A percentile compares a stretch with the other conserved stretches of the same genome.
phyloP scores from a whole-genome alignment of 2,113 vertebrate genomes.

The Herpetotheres cachinnans region DNA sequence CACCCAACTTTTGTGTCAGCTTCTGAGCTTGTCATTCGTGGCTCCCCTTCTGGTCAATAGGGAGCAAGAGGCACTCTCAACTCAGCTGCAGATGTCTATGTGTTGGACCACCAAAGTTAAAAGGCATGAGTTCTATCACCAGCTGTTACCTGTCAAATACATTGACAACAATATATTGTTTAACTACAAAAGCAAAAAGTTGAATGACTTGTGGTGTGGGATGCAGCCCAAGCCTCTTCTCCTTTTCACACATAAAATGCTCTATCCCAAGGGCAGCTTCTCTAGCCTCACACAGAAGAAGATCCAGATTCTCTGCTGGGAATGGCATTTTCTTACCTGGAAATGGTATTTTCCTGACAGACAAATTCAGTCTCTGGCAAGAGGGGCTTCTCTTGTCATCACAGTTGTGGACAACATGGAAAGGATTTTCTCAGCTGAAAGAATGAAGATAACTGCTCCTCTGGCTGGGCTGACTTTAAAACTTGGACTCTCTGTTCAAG shows the following conservation, averaged over 20 bases:
- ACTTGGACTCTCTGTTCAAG: not conserved
- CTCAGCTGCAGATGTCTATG: not conserved
- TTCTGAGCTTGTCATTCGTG: not conserved
- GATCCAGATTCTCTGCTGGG: not conserved
- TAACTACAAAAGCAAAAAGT: not conserved
- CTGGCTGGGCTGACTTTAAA: not conserved
- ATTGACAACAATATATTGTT: not conserved
- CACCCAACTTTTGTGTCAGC: not conserved
- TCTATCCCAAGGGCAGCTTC: not conserved
- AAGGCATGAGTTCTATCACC: not conserved
- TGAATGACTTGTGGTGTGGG: not conserved
- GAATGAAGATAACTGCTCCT: not conserved
- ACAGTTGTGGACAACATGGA: not conserved
- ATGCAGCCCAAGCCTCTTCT: not conserved
- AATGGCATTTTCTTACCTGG: slow-evolving; percentile 38
- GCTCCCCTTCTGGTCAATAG: not conserved
- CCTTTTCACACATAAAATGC: not conserved
- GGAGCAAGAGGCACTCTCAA: not conserved
- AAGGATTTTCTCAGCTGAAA: not conserved
- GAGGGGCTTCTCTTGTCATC: slow-evolving; percentile 2
- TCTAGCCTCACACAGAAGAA: not conserved
- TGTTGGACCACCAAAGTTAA: not conserved
- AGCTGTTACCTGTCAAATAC: not conserved
- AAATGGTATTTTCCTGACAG: not conserved
- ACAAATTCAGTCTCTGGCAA: not conserved